phyloP scores from a whole-genome alignment of 2,113 vertebrate genomes.

The Grantiella picta region DNA sequence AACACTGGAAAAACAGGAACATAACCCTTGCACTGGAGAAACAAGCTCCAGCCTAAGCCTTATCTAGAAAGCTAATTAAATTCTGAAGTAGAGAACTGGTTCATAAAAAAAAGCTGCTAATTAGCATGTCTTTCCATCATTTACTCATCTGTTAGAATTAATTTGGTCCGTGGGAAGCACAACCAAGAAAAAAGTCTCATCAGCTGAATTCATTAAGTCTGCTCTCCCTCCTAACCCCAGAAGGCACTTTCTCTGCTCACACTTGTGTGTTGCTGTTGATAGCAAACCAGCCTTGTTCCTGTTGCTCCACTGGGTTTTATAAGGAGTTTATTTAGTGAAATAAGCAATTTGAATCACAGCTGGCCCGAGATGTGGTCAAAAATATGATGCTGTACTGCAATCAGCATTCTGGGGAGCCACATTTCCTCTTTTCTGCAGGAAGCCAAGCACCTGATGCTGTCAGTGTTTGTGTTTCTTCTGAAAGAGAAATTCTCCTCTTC shows the following conservation, averaged over 20 bases:
- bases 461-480: background rate
- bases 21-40: background rate
- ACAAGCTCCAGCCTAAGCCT: background rate
- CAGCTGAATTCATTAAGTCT: background rate
- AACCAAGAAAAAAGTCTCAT: background rate
- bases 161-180: background rate
- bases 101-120: conserved; percentile 1
- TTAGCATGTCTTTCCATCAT: conserved; percentile 16
- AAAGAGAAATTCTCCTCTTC: background rate
- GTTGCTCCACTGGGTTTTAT: background rate
- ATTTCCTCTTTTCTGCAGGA: background rate
- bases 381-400: background rate
- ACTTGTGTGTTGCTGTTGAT: accelerated
- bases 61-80: background rate
- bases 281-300: background rate
- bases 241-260: background rate
- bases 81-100: background rate
- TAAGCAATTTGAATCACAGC: background rate
- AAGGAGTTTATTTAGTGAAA: background rate
- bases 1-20: background rate
- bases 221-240: background rate
- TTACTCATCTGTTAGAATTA: conserved; percentile 2
- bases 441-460: background rate
- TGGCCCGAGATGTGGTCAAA: background rate
- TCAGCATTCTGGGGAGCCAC: background rate